These are phyloP conservation scores for Myrmophylax atrothorax DNA, from an alignment of 2,113 vertebrate species.

Conservation along the genomic window DNA sequence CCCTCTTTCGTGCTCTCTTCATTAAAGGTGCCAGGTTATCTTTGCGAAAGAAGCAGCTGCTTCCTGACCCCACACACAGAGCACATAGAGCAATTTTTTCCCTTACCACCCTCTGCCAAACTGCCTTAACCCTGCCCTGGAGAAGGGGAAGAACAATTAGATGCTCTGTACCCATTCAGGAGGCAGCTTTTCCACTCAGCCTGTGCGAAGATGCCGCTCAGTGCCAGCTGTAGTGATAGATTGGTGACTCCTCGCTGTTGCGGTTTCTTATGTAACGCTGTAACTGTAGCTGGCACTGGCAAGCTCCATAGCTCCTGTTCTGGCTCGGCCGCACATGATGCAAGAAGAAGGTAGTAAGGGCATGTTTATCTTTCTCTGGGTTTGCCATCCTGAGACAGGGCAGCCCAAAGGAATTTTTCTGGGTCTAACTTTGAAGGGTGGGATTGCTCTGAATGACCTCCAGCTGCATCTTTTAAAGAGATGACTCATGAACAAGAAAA, in stretches of 20 bases:
- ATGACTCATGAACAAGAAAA: neutral
- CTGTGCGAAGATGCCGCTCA: neutral
- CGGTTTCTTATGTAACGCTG: constrained; percentile 52
- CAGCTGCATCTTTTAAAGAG: neutral
- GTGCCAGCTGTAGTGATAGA: constrained; percentile 59
- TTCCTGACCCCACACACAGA: constrained; percentile 48
- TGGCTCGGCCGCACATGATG: constrained; percentile 28
- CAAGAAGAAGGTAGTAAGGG: constrained; percentile 29
- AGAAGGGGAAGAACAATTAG: constrained; percentile 29
- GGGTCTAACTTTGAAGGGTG: neutral
- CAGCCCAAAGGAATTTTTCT: neutral
- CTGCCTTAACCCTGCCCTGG: constrained; percentile 21
- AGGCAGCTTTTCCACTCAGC: constrained; percentile 25
- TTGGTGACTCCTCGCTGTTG: constrained; percentile 39
- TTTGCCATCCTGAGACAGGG: neutral
- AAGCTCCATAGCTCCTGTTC: constrained; percentile 38
- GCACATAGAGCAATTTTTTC: constrained; percentile 29
- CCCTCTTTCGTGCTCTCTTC: neutral
- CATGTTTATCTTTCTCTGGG: neutral
- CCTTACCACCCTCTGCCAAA: constrained; percentile 38
- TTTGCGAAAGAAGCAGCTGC: neutral
- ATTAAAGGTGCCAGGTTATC: constrained; percentile 36
- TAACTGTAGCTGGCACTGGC: constrained; percentile 44
- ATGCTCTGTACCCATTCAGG: neutral
- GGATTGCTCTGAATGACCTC: neutral